phyloP scores from a whole-genome alignment of 2,888 invertebrate species.

The Calliscelio sp. region DNA sequence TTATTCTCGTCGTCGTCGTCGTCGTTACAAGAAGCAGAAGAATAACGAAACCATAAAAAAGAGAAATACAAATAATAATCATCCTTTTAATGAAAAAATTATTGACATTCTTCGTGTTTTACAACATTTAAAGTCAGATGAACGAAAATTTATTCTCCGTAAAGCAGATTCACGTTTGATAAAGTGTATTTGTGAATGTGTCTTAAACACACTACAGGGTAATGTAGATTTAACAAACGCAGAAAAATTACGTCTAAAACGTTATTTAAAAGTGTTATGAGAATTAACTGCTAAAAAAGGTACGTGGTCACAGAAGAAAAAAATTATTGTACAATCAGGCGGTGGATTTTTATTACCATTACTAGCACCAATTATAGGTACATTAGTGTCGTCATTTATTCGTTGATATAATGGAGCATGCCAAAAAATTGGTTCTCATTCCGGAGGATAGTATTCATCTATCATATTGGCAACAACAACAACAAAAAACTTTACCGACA shows the following conservation, averaged over 20 bases:
- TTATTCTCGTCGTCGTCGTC: too few relatives aligned
- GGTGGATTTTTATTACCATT: not conserved
- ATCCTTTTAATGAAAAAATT: not conserved
- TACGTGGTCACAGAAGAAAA: constrained; percentile 3
- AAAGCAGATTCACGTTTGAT: not conserved
- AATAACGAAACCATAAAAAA: not conserved
- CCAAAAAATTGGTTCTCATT: constrained; percentile 7
- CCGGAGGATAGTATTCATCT: not conserved
- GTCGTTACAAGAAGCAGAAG: too few relatives aligned
- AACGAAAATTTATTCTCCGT: not conserved
- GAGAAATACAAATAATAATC: not conserved
- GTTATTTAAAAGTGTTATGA: not conserved
- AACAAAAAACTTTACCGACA: not conserved
- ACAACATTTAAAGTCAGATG: not conserved
- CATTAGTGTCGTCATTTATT: not conserved
- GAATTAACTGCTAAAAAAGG: not conserved
- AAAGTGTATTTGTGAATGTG: not conserved
- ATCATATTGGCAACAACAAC: too few relatives aligned
- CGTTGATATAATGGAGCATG: not conserved
- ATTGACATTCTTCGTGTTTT: not conserved
- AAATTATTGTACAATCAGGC: constrained; percentile 7
- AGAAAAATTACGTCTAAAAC: not conserved
- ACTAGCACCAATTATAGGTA: not conserved
- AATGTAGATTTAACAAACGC: not conserved
- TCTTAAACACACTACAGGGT: constrained; percentile 4